A percentile compares a stretch with the other conserved stretches of the same genome.
Evolutionary conservation across 1,140 invertebrate species (phyloP).

Genomic region (Trichonephila clavata): DNA sequence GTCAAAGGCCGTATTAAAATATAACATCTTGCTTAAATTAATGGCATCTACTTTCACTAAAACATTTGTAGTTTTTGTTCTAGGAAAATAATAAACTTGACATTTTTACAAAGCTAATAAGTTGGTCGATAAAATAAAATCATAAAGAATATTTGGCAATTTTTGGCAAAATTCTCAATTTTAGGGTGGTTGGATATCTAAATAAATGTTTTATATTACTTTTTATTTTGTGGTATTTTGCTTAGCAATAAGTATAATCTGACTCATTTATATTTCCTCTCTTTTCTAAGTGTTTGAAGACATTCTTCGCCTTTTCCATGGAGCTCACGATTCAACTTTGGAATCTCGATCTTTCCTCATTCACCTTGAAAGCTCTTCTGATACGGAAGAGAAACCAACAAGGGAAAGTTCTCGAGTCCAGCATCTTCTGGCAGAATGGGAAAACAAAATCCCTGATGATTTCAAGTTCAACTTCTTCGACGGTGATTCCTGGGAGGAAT

Average conservation of each 20-base stretch:
- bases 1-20: no score
- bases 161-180: no score
- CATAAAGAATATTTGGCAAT: no score
- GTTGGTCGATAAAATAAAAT: no score
- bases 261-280: neutral
- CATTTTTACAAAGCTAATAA: no score
- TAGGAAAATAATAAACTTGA: no score
- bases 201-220: no score
- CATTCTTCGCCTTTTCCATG: conserved; percentile 14
- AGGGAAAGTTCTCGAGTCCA: neutral
- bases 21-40: no score
- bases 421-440: conserved; percentile 20
- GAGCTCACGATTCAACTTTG: neutral
- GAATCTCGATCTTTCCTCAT: conserved; percentile 2
- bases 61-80: no score
- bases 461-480: conserved; percentile 84
- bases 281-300: conserved; percentile 52
- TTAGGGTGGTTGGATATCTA: no score
- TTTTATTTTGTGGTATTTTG: no score
- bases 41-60: no score
- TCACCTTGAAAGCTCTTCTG: neutral
- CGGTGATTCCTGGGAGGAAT: conserved; percentile 46
- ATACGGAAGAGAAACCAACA: neutral
- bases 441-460: conserved; percentile 84
- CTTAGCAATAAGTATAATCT: neutral